Base-by-base conservation (phyloP, 2,888 invertebrate species). In the Drosophila hawaiiensis region DNA sequence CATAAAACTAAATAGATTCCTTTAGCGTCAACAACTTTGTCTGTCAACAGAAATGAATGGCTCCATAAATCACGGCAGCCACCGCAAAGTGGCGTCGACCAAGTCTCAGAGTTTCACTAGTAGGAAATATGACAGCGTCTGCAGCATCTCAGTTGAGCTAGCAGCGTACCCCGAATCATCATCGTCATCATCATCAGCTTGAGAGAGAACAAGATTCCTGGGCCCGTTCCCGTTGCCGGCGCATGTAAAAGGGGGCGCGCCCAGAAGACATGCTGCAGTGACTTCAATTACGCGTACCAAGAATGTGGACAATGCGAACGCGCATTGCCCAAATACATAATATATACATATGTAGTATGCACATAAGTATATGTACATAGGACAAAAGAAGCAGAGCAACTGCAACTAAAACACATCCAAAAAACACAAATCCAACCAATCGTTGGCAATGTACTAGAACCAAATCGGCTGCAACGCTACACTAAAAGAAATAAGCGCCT, bases 31-130 rank as follows among this genome's bases (percentile, higher is more conserved):
- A 92, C 92, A 92, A 83, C 90, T 86, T 90, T 88, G 91, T 91
- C 91, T 92, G 92, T 92, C 92, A 92, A 92, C 92, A 91, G 87
- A 92, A 92, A 92, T 92, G 92, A 92, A 92, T 91, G 92, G 86
- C 90, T 91, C 80, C 92, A 92, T 92, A 92, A 92, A 92, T 92
- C 92, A 92, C 83, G 75, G 75, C 87, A 86, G 82, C 73, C 89
- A 84, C 73, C 80, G 78, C 82, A 74, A 76, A 73, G 70, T 70
- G 68, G 68, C 76, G 50, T 62, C 69, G 67, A 53, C 68, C 67
- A 33, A 63, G 49, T 39, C 37, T 7, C 60, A 35, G 39, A 58
- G 47, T 64, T 60, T 37, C 47, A 58, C 78, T 72, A 78, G 58
- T 53, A 54, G 52, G 66, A 83, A 90, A 90, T 88, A 90, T 90